Conservation (phyloP, 2,888 invertebrate species). For the Parapristionchus giblindavisi region DNA sequence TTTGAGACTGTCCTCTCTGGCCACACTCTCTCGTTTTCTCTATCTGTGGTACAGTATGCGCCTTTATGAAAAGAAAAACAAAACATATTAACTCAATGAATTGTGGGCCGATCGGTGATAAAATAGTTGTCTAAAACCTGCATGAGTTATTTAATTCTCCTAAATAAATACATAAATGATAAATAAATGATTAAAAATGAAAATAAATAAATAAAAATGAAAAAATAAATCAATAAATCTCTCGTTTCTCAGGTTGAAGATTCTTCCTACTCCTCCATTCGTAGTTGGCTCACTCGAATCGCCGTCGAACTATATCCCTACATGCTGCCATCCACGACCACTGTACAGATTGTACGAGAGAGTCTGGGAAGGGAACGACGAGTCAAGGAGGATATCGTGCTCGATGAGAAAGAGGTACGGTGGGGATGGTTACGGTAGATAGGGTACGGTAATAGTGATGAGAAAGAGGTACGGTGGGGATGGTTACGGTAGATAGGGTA, state of each 20-base stretch:
- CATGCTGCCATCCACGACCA: constrained; percentile 48
- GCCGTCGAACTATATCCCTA: constrained; percentile 46
- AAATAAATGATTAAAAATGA: too few species aligned
- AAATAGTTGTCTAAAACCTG: too few species aligned
- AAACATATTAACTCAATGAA: too few species aligned
- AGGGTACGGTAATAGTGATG: background rate
- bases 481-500: background rate
- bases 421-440: background rate
- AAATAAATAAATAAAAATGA: too few species aligned
- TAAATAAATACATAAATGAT: too few species aligned
- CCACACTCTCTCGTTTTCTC: too few species aligned
- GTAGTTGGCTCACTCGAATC: constrained; percentile 10
- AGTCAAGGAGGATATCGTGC: background rate
- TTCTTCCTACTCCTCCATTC: constrained; percentile 2
- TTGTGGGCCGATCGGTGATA: too few species aligned
- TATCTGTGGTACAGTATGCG: too few species aligned
- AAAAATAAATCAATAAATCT: too few species aligned
- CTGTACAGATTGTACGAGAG: constrained; percentile 41
- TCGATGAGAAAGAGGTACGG: constrained; percentile 17
- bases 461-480: background rate
- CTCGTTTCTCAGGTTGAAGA: constrained; percentile 7
- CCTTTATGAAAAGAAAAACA: too few species aligned
- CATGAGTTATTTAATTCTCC: too few species aligned
- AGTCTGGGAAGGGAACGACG: constrained; percentile 26
- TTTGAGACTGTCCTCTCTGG: too few species aligned